Evolutionary conservation across 2,888 invertebrate species (phyloP), one percentile per base, ranked within the genome.

Genomic region (Itoplectis maculator): DNA sequence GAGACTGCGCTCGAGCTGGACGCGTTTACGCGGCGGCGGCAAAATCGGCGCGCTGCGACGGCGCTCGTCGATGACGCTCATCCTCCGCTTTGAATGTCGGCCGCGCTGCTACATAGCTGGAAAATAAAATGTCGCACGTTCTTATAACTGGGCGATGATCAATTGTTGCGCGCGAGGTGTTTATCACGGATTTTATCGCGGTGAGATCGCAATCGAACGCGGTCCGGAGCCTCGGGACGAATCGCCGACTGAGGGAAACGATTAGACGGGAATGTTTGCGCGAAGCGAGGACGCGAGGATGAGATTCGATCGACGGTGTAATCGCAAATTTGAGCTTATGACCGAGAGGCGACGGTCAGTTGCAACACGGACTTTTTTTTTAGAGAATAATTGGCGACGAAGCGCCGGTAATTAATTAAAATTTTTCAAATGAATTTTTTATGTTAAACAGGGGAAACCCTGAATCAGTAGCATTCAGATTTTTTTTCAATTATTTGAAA

Each of bases 1-100:
- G 70, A 88, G 86, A 45, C 90, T 88, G 45, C 88, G 89, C 73
- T 91, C 91, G 69, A 92, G 82, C 68, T 88, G 88, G 3, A 89
- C 88, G 56, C 90, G 88, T 84, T 89, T 89, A n/a, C 84, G 86
- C 8, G 86, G 70, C 6, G 81, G 63, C 9, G 87, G 84, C 29
- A 87, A 77, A 29, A 63, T 83, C 66, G 87, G 85, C 13, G 79
- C 77, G 75, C 85, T 85, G 29, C 83, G 85, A 49, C 85, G 84
- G 76, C 85, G 77, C 59, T 75, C 82, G 45, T 82, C 79, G 35
- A 35, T 15, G 9, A 61, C 20, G 42, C 61, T 85, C 82, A 83
- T 84, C 68, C 65, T 79, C 66, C 20, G 18, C 13, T 49, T 20
- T 40, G 11, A 68, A 47, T 61, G 51, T 56, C 49, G 49, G 42